Conservation (phyloP, 2,888 invertebrate genomes). For the Cacoxenus indagator region DNA sequence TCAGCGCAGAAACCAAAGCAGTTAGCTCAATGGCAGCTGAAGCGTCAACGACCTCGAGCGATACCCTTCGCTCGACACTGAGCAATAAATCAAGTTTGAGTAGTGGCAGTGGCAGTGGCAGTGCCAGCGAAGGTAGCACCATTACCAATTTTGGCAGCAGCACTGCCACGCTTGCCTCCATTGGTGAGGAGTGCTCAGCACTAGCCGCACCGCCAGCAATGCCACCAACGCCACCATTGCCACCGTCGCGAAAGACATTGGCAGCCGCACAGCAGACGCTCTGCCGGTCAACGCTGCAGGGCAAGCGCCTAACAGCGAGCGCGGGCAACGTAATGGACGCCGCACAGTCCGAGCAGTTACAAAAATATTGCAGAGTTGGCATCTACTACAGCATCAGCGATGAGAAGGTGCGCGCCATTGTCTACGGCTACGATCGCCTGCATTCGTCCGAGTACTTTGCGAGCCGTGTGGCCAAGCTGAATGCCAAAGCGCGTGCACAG, state of each 20-base stretch:
- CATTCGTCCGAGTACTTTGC: constrained; percentile 56
- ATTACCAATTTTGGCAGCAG: constrained; percentile 62
- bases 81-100: constrained; percentile 20
- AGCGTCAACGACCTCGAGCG: constrained; percentile 12
- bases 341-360: neutral
- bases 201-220: neutral
- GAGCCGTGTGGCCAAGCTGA: constrained; percentile 23
- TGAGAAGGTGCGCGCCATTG: constrained; percentile 64
- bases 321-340: constrained; percentile 12
- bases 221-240: neutral
- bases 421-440: constrained; percentile 67
- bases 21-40: constrained; percentile 7
- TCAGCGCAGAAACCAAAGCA: neutral
- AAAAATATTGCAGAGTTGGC: constrained; percentile 56
- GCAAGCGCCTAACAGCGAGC: constrained; percentile 5
- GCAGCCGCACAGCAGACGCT: neutral
- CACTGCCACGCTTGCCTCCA: constrained; percentile 60
- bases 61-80: constrained; percentile 36
- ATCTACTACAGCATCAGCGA: constrained; percentile 65
- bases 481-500: neutral
- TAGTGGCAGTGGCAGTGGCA: constrained; percentile 27
- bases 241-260: neutral
- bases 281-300: neutral
- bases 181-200: constrained; percentile 21
- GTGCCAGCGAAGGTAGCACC: constrained; percentile 62